Percentiles rank a stretch among this genome's conserved stretches.
Evolutionary conservation across 1,140 invertebrate species (phyloP).

Genomic region (Drosophila bifasciata): DNA sequence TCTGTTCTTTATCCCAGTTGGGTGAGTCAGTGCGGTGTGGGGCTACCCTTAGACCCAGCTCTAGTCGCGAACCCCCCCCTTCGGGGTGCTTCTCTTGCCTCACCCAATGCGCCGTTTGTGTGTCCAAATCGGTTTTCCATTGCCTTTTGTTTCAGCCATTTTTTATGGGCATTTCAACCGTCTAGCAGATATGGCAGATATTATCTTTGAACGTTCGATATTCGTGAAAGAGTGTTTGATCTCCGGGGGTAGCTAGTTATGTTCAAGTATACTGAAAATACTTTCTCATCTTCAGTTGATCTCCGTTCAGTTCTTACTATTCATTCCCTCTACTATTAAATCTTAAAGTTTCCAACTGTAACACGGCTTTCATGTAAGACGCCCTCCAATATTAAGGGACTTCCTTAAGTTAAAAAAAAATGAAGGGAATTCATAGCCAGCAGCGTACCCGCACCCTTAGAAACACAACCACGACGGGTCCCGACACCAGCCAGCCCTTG

Average conservation of each 20-base stretch:
- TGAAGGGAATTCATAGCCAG: slow-evolving; percentile 20
- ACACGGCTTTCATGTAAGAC: slow-evolving; percentile 27
- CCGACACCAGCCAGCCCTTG: slow-evolving; percentile 1
- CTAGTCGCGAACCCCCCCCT: background rate
- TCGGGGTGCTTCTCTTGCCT: slow-evolving; percentile 40
- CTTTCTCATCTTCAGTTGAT: background rate
- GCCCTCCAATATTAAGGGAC: slow-evolving; percentile 18
- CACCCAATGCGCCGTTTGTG: slow-evolving; percentile 65
- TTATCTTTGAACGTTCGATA: slow-evolving; percentile 18
- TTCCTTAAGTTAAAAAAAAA: slow-evolving; percentile 25
- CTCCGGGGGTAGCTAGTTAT: too few species aligned
- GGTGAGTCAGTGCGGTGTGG: slow-evolving; percentile 18
- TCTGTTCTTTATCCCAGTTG: slow-evolving; percentile 20
- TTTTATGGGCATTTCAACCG: slow-evolving; percentile 19
- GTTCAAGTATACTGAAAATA: too few species aligned
- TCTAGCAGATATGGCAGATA: slow-evolving; percentile 15
- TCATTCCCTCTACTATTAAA: background rate
- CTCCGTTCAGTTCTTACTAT: background rate
- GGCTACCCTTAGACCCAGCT: slow-evolving; percentile 9
- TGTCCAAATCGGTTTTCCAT: slow-evolving; percentile 69
- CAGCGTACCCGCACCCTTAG: slow-evolving; percentile 35
- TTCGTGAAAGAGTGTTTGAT: slow-evolving; percentile 5
- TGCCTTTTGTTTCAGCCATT: slow-evolving; percentile 44
- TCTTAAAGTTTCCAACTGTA: slow-evolving; percentile 2
- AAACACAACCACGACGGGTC: background rate